Base-by-base conservation (phyloP, 2,888 invertebrate species). In the Amphiduros pacificus region DNA sequence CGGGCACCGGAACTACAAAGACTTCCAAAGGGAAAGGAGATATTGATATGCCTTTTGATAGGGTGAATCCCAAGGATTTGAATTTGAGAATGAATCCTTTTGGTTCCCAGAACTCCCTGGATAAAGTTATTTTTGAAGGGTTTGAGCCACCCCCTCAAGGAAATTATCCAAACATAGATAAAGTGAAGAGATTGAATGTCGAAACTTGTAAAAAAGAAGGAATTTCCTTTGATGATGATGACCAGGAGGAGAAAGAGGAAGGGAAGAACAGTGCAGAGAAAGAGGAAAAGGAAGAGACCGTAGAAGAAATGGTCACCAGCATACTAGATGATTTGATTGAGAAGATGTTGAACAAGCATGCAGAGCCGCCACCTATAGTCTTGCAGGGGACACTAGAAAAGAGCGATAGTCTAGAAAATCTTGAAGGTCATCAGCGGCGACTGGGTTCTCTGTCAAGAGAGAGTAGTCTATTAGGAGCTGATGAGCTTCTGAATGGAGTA, bases 11-110 rank as follows among this genome's bases (percentile, higher is more conserved):
- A 6, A 67, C 74, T 3, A 69, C 69, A 26, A 22, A 73, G 74
- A 28, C 73, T 74, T 27, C 71, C 72, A 32, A 41, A 11, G 41
- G 31, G 0, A 54, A 65, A 22, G 50, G 60, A 63, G 85, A 85
- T 58, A 81, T 85, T 20, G 87, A 87, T 68, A 81, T 86, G 14
- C 85, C 85, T 14, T 82, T 85, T 71, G 85, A 85, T 28, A 82
- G 76, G 51, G 79, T 78, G 20, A 74, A 77, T 76, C 70, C 86
- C 76, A 74, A 84, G 22, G 86, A 87, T 61, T 87, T 90, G 24
- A 87, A 88, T 5, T 85, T 90, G 44, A 87, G 89, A 60, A 87
- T 90, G 49, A 90, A 90, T 74, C 88, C 88, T 3, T 83, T 90
- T 71, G 81, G 80, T n/a, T 80, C 82, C 0, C 73, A 76, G 55